Evolutionary conservation across 1,140 invertebrate genomes (phyloP), one percentile per base, ranked within the genome.

Genomic region (Ceratitis capitata): DNA sequence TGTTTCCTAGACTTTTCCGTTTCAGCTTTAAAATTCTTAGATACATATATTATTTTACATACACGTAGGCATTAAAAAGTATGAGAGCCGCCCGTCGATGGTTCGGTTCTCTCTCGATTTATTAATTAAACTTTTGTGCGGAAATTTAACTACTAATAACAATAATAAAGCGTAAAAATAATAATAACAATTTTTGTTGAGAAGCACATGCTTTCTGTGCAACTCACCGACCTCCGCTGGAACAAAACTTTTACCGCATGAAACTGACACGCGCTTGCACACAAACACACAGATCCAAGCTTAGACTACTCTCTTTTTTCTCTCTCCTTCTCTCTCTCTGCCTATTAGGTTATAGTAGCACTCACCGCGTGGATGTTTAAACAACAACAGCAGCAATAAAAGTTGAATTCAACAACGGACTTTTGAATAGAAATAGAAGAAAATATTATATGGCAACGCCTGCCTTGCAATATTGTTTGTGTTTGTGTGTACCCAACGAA

Each of bases 41-140:
- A 64, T 29, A 64, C 14, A 42, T 23, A 26, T 14, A n/a, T 23
- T 6, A 42, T 45, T 16, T 29, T n/a, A 58, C n/a, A 58, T 58
- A 2, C 9, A 12, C 61, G 61, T 16, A 19, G 2, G 16, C 49
- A 56, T 23, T 6, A 23, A 19, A 74, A 32, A n/a, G 4, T 4
- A 35, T 61, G 56, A n/a, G 23, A 35, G 10, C 56, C 32, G 35
- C 23, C 4, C 56, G 5, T 53, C 19, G 19, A n/a, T 14, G 0
- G 45, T 19, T 53, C 61, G 23, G n/a, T 9, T n/a, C 12, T 42
- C 39, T 9, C 45, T 78, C 69, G 69, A 78, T 78, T 78, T 78
- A 78, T 78, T 45, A 78, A 78, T 78, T 45, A 45, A 69, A 78
- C 69, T 78, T 78, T n/a, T n/a, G n/a, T 78, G 61, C 69, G 19